Evolutionary conservation across 2,888 invertebrate genomes (phyloP).

Genomic region (Acronicta aceris): DNA sequence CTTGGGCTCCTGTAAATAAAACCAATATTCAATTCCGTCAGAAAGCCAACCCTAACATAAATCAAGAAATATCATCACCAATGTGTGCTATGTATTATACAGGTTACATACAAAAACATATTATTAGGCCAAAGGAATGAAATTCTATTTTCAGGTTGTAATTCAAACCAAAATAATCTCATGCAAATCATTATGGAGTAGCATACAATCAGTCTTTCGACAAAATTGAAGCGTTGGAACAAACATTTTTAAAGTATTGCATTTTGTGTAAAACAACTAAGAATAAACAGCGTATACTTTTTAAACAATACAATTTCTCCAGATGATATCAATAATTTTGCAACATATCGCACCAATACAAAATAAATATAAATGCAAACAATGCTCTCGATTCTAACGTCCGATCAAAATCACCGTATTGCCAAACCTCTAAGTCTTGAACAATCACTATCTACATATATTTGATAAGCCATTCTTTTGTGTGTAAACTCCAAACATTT

Average conservation of each 20-base stretch:
- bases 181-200: conserved; percentile 10
- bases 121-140: conserved; percentile 28
- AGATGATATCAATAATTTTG: conserved; percentile 46
- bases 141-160: conserved; percentile 14
- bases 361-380: conserved; percentile 82
- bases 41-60: background rate
- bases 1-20: too few relatives aligned
- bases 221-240: conserved; percentile 16
- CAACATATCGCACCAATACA: conserved; percentile 63
- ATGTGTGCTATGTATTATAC: conserved; percentile 31
- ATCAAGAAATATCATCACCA: background rate
- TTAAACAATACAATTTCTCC: conserved; percentile 49
- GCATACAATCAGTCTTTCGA: conserved; percentile 6
- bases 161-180: conserved; percentile 16
- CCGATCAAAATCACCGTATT: conserved; percentile 64
- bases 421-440: conserved; percentile 24
- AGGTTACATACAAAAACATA: conserved; percentile 13
- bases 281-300: conserved; percentile 50
- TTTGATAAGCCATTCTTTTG: conserved; percentile 11
- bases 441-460: conserved; percentile 58
- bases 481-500: conserved; percentile 27
- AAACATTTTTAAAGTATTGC: conserved; percentile 24
- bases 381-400: conserved; percentile 67
- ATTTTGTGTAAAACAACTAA: conserved; percentile 40
- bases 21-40: too few relatives aligned